Evolutionary conservation across 2,113 vertebrate species (phyloP), one percentile per base, ranked within the genome.

Genomic region (Ceyx melanurus): DNA sequence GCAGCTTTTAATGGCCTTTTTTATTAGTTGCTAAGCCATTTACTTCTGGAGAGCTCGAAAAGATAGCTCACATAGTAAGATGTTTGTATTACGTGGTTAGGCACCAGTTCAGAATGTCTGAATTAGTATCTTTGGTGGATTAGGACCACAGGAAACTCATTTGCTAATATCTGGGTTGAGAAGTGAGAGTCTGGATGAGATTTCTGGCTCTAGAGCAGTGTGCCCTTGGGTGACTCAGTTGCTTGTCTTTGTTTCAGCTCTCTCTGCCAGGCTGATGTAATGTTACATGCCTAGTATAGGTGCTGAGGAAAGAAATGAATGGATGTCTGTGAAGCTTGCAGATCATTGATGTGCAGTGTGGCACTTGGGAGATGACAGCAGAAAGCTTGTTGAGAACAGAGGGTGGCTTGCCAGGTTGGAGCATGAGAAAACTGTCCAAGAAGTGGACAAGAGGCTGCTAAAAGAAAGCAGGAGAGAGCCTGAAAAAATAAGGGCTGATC

Each of bases 221-320:
- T 87, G 87, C 64, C 87, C 75, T 90, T 93, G 82, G 25, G 64
- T 91, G 89, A 92, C 82, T 94, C 75, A 80, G 75, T 92, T 82
- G 33, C 92, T 89, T 87, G 21, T 85, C 50, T 82, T 50, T 54
- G 33, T 82, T 66, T 94, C 81, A 92, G 45, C 50, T 43, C 50
- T 2, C 74, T 43, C 78, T 89, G 87, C 84, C 91, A 85, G 43
- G n/a, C 71, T 94, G 91, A 87, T 56, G 78, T 85, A 92, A 93
- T 93, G 85, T 82, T 73, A 83, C 87, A 67, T 92, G 81, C 75
- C 64, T 62, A 74, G 84, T 82, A 33, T 40, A 88, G 87, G 81
- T 94, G 78, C 65, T 2, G 51, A 79, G 81, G 56, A 94, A 78
- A 89, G 80, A 71, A 89, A 90, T 87, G 81, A 84, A 85, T 31